Base-by-base conservation (phyloP, 2,113 vertebrate genomes). In the Datnioides undecimradiatus region DNA sequence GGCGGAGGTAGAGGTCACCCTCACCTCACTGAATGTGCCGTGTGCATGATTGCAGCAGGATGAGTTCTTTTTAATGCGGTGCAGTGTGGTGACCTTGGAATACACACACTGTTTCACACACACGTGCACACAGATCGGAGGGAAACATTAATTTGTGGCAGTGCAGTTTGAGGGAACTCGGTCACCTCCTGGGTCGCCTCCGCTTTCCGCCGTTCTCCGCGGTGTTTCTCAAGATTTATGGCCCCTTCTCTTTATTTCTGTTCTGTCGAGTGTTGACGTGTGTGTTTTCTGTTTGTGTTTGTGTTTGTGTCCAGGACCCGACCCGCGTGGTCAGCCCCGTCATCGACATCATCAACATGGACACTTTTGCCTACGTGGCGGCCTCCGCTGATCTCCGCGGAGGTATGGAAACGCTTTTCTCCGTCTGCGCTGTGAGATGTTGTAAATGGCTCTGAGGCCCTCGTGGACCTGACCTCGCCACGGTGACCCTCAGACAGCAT, bases 301-400 rank as follows among this genome's bases (percentile, higher is more conserved):
- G 27, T 52, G 16, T 71, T 10, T 85, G 38, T 73, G 23, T 87
- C 41, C 91, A 99, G 98, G 96, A 99, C 87, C 92, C 95, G 0
- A 97, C 94, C 0, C 93, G 97, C 4, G 97, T 99, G 65, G 97
- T 98, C 76, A 99, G 98, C 88, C 98, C 98, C 0, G 94, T 99
- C 86, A 99, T 99, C 0, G 98, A 99, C 80, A 97, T 99, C 95
- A 99, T 99, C 90, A 97, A 97, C 93, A 95, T 99, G 95, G 98
- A 99, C 92, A 97, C 96, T 0, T 99, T 99, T 68, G 95, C 95
- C 62, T 99, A 99, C 1, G 96, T 99, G 23, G 96, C 97, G 0
- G 97, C 98, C 16, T 97, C 98, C 5, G 95, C 98, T 0, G 97
- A 99, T 82, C 96, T 99, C 51, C 94, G 97, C 84, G 98, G 98